These are phyloP conservation scores for Amniataba percoides DNA, from an alignment of 2,797 vertebrate species.

Conservation along the genomic window DNA sequence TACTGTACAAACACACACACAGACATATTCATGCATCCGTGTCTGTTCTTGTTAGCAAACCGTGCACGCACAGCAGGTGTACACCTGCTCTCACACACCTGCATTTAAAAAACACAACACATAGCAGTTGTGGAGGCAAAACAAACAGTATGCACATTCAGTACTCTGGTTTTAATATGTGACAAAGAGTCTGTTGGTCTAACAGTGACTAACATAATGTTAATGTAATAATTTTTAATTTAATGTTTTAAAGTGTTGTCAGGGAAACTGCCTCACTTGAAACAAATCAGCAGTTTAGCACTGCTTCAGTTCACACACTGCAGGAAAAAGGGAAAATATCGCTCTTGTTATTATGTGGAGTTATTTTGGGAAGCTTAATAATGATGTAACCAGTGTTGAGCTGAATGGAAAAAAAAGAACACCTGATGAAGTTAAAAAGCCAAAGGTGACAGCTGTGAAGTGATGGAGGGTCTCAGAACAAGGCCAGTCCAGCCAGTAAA, in stretches of 20 bases:
- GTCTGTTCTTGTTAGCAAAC: conserved; percentile 67
- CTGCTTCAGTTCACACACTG: neutral
- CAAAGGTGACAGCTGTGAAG: neutral
- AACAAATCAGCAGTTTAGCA: neutral
- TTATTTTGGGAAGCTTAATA: neutral
- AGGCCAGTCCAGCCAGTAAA: neutral
- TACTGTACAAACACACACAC: conserved; percentile 54
- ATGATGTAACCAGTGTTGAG: no score
- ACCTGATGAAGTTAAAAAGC: neutral
- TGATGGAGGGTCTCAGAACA: conserved; percentile 8
- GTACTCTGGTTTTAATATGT: neutral
- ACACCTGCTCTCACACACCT: conserved; percentile 56
- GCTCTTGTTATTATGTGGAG: neutral
- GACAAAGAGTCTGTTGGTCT: neutral
- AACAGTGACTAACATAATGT: neutral
- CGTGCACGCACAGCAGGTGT: conserved; percentile 54
- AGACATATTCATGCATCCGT: conserved; percentile 45
- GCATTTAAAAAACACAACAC: conserved; percentile 29
- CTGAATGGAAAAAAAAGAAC: neutral
- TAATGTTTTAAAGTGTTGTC: neutral
- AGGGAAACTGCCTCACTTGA: conserved; percentile 5
- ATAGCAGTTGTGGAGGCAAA: conserved; percentile 10
- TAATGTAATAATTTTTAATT: no score
- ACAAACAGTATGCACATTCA: neutral
- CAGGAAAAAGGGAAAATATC: neutral